Evolutionary conservation across 1,140 invertebrate species (phyloP).

Genomic region (Condylostylus longicornis): DNA sequence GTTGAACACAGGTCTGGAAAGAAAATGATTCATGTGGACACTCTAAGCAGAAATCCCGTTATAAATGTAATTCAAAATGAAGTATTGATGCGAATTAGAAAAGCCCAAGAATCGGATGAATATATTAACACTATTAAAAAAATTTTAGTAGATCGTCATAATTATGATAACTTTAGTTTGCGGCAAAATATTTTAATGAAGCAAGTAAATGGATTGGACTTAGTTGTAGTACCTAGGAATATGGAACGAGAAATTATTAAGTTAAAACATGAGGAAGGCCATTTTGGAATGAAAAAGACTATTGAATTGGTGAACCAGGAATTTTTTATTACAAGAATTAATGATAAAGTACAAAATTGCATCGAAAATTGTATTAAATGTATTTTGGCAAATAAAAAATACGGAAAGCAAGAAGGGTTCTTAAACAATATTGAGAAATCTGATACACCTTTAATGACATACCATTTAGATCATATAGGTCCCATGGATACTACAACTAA

Average conservation of each 20-base stretch:
- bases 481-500: conserved; percentile 25
- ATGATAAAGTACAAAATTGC: conserved; percentile 17
- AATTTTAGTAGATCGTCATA: background rate
- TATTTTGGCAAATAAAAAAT: conserved; percentile 15
- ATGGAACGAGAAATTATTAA: conserved; percentile 5
- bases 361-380: conserved; percentile 22
- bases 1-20: conserved; percentile 26
- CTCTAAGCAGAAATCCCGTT: conserved; percentile 25
- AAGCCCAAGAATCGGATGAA: conserved; percentile 3
- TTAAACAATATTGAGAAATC: conserved; percentile 18
- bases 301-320: conserved; percentile 1
- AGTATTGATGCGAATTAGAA: conserved; percentile 2
- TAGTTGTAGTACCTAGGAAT: conserved; percentile 1
- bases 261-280: conserved; percentile 2
- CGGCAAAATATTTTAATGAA: background rate
- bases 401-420: conserved; percentile 29
- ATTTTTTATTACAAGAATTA: conserved; percentile 4
- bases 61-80: conserved; percentile 6
- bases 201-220: background rate
- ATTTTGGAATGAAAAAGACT: conserved; percentile 3
- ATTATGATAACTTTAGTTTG: background rate
- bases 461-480: conserved; percentile 12
- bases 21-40: conserved; percentile 32
- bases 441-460: conserved; percentile 10
- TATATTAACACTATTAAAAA: conserved; percentile 3